Evolutionary conservation across 2,888 invertebrate genomes (phyloP), one percentile per base, ranked within the genome.

Genomic region (Cerceris ruficornis): DNA sequence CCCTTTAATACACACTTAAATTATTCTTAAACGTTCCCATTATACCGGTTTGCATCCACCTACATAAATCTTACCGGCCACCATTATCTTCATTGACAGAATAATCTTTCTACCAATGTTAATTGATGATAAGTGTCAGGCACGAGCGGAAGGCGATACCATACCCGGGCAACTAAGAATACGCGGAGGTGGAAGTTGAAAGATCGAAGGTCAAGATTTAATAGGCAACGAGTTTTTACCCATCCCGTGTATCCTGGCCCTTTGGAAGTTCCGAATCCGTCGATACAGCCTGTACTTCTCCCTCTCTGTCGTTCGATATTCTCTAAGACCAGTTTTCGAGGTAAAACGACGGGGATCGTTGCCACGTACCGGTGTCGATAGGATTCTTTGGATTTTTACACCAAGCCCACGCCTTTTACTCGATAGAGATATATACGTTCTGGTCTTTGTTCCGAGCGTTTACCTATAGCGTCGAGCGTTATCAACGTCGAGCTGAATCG

Each of bases 401-500:
- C n/a, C 0, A 50, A 7, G 9, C 50, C 11, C 50, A 11, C 50
- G 50, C 50, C 50, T 50, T 50, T n/a, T 50, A 50, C 50, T n/a
- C 50, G 13, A 50, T n/a, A n/a, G n/a, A n/a, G 13, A 11, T 46
- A 11, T 46, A 46, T 46, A 11, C 39, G 14, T 39, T 41, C 9
- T 59, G 7, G 4, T 14, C 46, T 43, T 14, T 17, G 60, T 7
- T 15, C 46, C 46, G 46, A 17, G 42, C 15, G 14, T 13, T 60
- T 60, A 14, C 14, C 46, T 28, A 11, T n/a, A 28, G 17, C 39
- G 60, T 11, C 52, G 7, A 58, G 39, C 57, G 69, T 77, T 77
- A 75, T 77, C 69, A 69, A 67, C 17, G 61, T 62, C 65, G 61
- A 52, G 66, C 17, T 41, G 60, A 66, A 69, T 73, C 81, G 81